A percentile compares a stretch with the other conserved stretches of the same genome.
Conservation (phyloP, 2,113 vertebrate species). For the Tupaia chinensis region DNA sequence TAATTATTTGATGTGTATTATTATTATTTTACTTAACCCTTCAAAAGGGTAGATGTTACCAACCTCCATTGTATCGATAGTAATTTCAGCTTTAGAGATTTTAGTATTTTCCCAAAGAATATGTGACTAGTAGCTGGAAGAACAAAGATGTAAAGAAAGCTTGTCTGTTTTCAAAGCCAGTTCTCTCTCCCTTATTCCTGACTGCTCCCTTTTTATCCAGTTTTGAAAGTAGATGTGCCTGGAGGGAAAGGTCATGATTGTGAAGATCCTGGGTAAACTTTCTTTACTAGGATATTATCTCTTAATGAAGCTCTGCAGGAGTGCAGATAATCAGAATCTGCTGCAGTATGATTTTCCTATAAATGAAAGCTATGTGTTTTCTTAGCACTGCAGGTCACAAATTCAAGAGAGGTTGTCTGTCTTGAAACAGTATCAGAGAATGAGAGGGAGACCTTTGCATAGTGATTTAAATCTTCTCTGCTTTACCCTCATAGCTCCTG, state of each 20-base stretch:
- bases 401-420: not conserved
- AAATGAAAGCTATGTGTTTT: not conserved
- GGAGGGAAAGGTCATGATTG: not conserved
- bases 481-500: not conserved
- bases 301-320: not conserved
- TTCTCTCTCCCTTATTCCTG: not conserved
- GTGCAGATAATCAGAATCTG: not conserved
- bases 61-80: not conserved
- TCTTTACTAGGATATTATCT: not conserved
- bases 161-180: not conserved
- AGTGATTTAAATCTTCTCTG: not conserved
- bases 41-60: not conserved
- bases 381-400: not conserved
- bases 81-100: not conserved
- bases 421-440: not conserved
- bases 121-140: not conserved
- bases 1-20: not conserved
- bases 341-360: not conserved
- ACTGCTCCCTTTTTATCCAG: not conserved
- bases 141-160: not conserved
- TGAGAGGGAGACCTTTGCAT: not conserved
- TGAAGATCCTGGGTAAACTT: conserved; percentile 32
- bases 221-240: not conserved
- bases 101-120: not conserved
- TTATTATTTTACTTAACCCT: conserved; percentile 1